Evolutionary conservation across 1,140 invertebrate genomes (phyloP), one percentile per base, ranked within the genome.

Genomic region (Mesaphorura yosii): DNA sequence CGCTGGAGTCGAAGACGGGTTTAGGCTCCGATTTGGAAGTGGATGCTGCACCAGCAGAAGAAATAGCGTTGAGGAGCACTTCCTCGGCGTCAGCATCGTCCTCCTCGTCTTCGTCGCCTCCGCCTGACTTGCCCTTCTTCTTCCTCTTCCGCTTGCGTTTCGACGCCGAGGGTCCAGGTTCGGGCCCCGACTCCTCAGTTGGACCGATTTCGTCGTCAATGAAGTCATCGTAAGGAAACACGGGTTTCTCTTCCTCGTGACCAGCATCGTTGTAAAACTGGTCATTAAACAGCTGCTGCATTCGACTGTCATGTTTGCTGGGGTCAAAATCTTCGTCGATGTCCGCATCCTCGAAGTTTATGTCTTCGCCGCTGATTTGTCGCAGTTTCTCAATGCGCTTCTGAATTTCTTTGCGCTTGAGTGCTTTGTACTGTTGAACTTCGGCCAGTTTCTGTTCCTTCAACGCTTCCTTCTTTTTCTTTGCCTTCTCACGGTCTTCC

Each of bases 281-380:
- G 37, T 91, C 81, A 69, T 85, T 79, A 70, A 94, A 95, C 40
- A 93, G 68, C 65, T 82, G 74, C 59, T 79, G 72, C 93, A 98
- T 97, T 63, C 82, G 78, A 51, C 74, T 72, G 68, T 97, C 92
- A 69, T 96, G 81, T 55, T 84, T 81, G 22, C 79, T 79, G 0
- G 91, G 89, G 73, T 97, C 88, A 71, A 96, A 98, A 66, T 97
- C 92, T n/a, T 77, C 83, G 53, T 93, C 81, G 2, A 84, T 66
- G 65, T 82, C 78, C 7, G 76, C 64, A 31, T 74, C 70, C 64
- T 76, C 70, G 59, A 84, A 77, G 19, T 26, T n/a, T 50, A 76
- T 44, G 22, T 68, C 64, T 27, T 64, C 68, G 31, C 90, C 92
- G 31, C 89, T 88, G n/a, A 94, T 82, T 67, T 88, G 79, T 72